Base-by-base conservation (phyloP, 2,113 vertebrate species). In the Synchiropus splendidus region DNA sequence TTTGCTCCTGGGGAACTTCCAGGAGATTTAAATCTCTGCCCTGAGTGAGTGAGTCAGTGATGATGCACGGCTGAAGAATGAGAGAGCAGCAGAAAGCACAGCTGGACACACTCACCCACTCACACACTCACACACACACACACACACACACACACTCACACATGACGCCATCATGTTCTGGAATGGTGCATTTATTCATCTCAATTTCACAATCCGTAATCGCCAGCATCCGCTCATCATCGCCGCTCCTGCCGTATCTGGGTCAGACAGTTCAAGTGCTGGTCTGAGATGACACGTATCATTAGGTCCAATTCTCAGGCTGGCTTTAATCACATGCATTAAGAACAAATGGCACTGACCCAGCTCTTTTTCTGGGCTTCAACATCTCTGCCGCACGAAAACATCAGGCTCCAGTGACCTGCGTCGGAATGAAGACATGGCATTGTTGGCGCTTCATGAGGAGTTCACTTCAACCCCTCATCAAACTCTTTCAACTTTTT, bases 1-100 rank as follows among this genome's bases (percentile, higher is more conserved):
- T 27, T n/a, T n/a, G n/a, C n/a, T n/a, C n/a, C 21, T 27, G 21
- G 21, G 21, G 14, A 2, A n/a, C 53, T n/a, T 48, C 48, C 45
- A 18, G 50, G 49, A 18, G 54, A 54, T 81, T 81, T 82, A 49
- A 76, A 78, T 31, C 36, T 54, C 39, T 18, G 48, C 48, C 52
- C 35, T 1, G 39, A 1, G 43, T 30, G n/a, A n/a, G 45, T 80
- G 79, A 84, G 58, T 83, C 83, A 83, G 47, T 11, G 68, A 70
- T 83, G 79, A 84, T 62, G 65, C 78, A 83, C 53, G 54, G 44
- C 72, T 42, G 58, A 82, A 67, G 77, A 75, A 81, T 83, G 70
- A 68, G 64, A 51, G 36, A 69, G 57, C 49, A 42, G 68, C 58
- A 17, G 13, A 12, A 12, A 43, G 8, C 21, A 27, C 21, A 27